A percentile compares a stretch with the other conserved stretches of the same genome.
Conservation (phyloP, 1,140 invertebrate species). For the Helicoverpa armigera region DNA sequence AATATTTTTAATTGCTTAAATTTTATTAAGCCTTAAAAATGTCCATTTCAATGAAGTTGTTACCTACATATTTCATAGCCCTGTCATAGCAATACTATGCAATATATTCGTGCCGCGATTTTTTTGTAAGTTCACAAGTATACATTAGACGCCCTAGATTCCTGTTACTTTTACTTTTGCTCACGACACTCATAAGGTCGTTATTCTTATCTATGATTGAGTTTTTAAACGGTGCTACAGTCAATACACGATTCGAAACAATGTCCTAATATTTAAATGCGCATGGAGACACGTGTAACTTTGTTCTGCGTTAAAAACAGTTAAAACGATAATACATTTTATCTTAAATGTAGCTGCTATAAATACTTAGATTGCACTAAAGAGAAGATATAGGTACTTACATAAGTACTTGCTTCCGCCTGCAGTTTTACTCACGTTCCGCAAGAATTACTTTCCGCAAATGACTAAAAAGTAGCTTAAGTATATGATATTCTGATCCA, state of each 20-base stretch:
- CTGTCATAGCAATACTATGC: neutral
- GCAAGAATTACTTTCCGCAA: too few species aligned
- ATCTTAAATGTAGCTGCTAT: too few species aligned
- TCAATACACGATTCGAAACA: neutral
- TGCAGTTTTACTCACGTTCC: too few species aligned
- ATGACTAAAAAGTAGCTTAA: too few species aligned
- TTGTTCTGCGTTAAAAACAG: too few species aligned
- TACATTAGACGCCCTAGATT: conserved; percentile 22
- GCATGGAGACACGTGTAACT: too few species aligned
- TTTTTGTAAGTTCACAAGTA: conserved; percentile 16
- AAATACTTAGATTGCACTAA: too few species aligned
- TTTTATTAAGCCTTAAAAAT: neutral
- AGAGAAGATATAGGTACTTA: too few species aligned
- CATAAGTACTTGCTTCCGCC: too few species aligned
- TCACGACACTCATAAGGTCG: conserved; percentile 31
- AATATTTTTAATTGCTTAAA: neutral
- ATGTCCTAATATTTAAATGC: too few species aligned
- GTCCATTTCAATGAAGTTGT: conserved; percentile 12
- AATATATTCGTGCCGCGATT: neutral
- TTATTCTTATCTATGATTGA: neutral
- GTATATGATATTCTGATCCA: too few species aligned
- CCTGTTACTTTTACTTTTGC: conserved; percentile 42
- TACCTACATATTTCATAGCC: neutral
- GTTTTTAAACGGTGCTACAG: neutral
- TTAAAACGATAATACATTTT: too few species aligned